Evolutionary conservation across 2,888 invertebrate genomes (phyloP).

Genomic region (Heliconius charithonia): DNA sequence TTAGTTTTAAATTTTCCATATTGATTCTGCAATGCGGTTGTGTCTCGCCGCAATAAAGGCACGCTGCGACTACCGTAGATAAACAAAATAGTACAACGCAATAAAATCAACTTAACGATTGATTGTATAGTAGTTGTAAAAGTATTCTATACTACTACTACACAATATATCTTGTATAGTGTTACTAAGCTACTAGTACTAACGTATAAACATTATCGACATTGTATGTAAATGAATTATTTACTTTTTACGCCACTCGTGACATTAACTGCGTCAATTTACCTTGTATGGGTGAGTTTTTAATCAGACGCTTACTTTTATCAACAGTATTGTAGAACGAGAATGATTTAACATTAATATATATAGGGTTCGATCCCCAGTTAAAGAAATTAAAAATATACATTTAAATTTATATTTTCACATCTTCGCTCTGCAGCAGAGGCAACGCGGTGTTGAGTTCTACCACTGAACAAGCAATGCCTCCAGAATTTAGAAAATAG

Average conservation of each 20-base stretch:
- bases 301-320: neutral
- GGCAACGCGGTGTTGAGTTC: no score
- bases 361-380: no score
- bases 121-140: neutral
- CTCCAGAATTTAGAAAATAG: no score
- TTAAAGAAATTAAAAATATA: no score
- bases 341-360: neutral
- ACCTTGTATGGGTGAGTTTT: neutral
- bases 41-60: constrained; percentile 10
- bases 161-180: neutral
- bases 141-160: neutral
- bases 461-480: no score
- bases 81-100: constrained; percentile 10
- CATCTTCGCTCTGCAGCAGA: no score
- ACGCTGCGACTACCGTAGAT: neutral
- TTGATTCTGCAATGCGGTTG: constrained; percentile 14
- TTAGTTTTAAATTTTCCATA: neutral
- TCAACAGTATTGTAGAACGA: neutral
- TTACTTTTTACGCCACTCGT: constrained; percentile 1
- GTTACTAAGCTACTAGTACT: neutral
- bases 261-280: neutral
- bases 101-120: constrained; percentile 25
- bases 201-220: constrained; percentile 3
- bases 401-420: no score
- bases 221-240: constrained; percentile 6